These are phyloP conservation scores for Sphaerophoria taeniata DNA, from an alignment of 2,888 invertebrate species.

Conservation along the genomic window DNA sequence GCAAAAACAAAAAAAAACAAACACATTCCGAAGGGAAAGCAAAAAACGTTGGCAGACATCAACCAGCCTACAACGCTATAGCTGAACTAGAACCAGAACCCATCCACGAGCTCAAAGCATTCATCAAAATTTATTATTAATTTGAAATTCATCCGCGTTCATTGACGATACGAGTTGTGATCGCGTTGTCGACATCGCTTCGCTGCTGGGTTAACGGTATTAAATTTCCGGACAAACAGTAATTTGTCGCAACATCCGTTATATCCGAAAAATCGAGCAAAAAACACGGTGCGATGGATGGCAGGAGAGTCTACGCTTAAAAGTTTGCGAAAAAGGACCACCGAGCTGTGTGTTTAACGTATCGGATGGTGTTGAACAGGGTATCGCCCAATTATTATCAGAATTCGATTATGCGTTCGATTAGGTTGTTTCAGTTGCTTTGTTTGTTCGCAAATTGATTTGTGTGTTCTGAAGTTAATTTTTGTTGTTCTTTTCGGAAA, in stretches of 20 bases:
- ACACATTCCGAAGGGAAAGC: not conserved
- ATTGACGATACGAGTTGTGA: constrained; percentile 5
- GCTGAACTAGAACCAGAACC: not conserved
- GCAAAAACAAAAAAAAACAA: not conserved
- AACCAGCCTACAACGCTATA: not conserved
- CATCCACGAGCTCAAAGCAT: constrained; percentile 32
- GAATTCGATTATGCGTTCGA: constrained; percentile 62
- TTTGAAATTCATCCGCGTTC: constrained; percentile 64
- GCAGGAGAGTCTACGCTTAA: not conserved
- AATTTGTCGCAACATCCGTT: constrained; percentile 63
- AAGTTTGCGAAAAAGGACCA: constrained; percentile 17
- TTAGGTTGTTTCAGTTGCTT: constrained; percentile 46
- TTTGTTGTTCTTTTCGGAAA: not conserved
- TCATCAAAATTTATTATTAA: constrained; percentile 54
- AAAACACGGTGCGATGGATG: not conserved
- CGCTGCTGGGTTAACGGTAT: constrained; percentile 38
- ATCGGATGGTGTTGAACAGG: constrained; percentile 31
- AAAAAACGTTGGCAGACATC: not conserved
- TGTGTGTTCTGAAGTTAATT: constrained; percentile 32
- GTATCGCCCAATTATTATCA: constrained; percentile 52
- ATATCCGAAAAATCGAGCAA: not conserved
- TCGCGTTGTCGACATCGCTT: not conserved
- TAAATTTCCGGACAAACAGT: constrained; percentile 65
- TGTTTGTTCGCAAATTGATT: constrained; percentile 63
- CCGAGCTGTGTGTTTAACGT: constrained; percentile 9